Base-by-base conservation (phyloP, 2,113 vertebrate species). In the Gallinago media region DNA sequence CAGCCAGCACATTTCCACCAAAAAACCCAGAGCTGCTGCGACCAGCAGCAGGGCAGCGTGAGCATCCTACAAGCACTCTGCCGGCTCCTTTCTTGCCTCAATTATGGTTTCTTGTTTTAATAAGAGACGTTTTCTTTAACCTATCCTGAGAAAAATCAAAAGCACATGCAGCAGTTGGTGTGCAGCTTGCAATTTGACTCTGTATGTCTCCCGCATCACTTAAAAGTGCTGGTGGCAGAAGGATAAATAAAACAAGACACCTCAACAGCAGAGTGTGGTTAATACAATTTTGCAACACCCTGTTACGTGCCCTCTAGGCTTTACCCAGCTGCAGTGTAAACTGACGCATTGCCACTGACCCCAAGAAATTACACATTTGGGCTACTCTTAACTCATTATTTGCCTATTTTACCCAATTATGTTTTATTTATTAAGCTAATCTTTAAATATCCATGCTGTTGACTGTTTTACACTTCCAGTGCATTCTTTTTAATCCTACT, bases 341-440 rank as follows among this genome's bases (percentile, higher is more conserved):
- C 26, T 21, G n/a, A 40, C 3, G 15, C n/a, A 6, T 31, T 61
- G 65, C 92, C 42, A 2, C 23, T 72, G 70, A 81, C 66, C 61
- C 77, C 49, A 38, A 65, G 83, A 75, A 93, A 91, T 70, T 4
- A 65, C 66, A 79, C 65, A 19, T 56, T 66, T 56, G 44, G 58
- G 49, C 80, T 42, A 65, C 73, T 50, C 70, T 65, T 77, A 44
- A 84, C 56, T 95, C 76, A 59, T 78, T 90, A 86, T 47, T 80
- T 59, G 47, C 79, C 55, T 62, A 23, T 87, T 93, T 93, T 91
- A 86, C 65, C 72, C 49, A 89, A 74, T 85, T 86, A 92, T 19
- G 21, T 26, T 81, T 92, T 77, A 92, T 94, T 92, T 96, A 67
- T 96, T 75, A 84, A 86, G 47, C 36, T 90, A 72, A 75, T 63